Evolutionary conservation across 1,140 invertebrate genomes (phyloP).

Genomic region (Dendrolimus kikuchii): DNA sequence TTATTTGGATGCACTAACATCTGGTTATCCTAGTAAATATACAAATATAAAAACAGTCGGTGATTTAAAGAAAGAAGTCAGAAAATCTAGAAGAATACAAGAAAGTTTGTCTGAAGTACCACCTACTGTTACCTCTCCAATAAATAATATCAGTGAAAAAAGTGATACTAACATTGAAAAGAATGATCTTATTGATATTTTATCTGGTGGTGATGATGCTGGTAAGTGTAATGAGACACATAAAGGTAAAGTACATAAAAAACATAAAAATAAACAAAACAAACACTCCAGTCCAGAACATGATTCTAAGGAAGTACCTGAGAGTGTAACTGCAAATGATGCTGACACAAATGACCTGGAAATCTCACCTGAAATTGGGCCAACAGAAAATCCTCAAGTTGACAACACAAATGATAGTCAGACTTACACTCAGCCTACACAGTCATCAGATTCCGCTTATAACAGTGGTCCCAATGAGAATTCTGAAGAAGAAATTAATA

Average conservation of each 20-base stretch:
- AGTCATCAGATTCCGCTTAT: constrained; percentile 59
- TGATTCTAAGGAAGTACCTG: constrained; percentile 1
- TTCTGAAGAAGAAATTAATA: constrained; percentile 54
- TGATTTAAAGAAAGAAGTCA: constrained; percentile 55
- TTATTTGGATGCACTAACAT: constrained; percentile 50
- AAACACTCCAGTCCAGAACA: constrained; percentile 39
- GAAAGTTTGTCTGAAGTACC: constrained; percentile 20
- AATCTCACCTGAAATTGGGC: constrained; percentile 24
- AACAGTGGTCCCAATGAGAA: constrained; percentile 61
- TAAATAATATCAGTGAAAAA: constrained; percentile 25
- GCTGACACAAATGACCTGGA: no score
- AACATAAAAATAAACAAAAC: constrained; percentile 46
- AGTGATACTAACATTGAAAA: constrained; percentile 40
- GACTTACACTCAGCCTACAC: constrained; percentile 32
- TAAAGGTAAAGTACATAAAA: constrained; percentile 49
- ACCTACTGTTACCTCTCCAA: constrained; percentile 20
- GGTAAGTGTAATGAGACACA: constrained; percentile 23
- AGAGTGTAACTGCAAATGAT: no score
- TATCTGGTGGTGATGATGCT: constrained; percentile 34
- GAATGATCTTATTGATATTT: constrained; percentile 50
- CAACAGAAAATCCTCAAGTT: constrained; percentile 15
- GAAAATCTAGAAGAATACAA: constrained; percentile 46
- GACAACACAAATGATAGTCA: constrained; percentile 32
- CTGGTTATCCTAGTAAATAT: constrained; percentile 34
- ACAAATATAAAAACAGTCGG: constrained; percentile 40